These are phyloP conservation scores for Glandiceps talaboti DNA, from an alignment of 53 echinoderm and acorn worm genomes.

Conservation along the genomic window DNA sequence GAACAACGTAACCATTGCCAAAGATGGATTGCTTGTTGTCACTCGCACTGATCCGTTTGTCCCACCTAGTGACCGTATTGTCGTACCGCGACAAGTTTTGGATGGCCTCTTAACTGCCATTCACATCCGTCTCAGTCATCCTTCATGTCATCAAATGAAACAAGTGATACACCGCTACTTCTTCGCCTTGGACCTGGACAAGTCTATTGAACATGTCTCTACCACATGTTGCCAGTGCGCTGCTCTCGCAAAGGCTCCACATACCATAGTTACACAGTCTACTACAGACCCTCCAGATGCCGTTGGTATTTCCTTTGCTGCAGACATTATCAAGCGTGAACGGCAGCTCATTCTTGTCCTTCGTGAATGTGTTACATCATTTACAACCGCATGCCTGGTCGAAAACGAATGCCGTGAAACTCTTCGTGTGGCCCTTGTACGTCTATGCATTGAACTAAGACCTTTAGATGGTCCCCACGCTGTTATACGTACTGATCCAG, in stretches of 20 bases:
- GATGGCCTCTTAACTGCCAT: no score
- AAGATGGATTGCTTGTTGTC: slow-evolving; percentile 45
- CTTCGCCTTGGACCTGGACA: slow-evolving; percentile 58
- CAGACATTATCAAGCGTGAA: background rate
- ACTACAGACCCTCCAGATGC: slow-evolving; percentile 33
- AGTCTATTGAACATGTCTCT: slow-evolving; percentile 20
- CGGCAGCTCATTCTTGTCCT: background rate
- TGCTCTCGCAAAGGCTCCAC: slow-evolving; percentile 25
- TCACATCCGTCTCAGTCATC: no score
- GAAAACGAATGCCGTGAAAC: background rate
- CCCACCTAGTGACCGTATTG: slow-evolving; percentile 27
- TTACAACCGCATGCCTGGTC: background rate
- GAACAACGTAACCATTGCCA: slow-evolving; percentile 28
- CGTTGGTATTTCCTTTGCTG: no score
- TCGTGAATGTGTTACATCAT: background rate
- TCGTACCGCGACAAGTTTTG: no score
- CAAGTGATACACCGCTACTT: slow-evolving; percentile 22
- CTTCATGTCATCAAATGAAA: slow-evolving; percentile 29
- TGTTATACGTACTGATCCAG: background rate
- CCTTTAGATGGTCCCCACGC: background rate
- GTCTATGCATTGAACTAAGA: background rate
- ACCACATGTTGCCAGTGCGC: slow-evolving; percentile 38
- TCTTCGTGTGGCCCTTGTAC: background rate
- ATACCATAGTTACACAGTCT: slow-evolving; percentile 11
- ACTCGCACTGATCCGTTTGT: slow-evolving; percentile 20